phyloP scores from a whole-genome alignment of 2,888 invertebrate genomes.

The Sipha maydis region DNA sequence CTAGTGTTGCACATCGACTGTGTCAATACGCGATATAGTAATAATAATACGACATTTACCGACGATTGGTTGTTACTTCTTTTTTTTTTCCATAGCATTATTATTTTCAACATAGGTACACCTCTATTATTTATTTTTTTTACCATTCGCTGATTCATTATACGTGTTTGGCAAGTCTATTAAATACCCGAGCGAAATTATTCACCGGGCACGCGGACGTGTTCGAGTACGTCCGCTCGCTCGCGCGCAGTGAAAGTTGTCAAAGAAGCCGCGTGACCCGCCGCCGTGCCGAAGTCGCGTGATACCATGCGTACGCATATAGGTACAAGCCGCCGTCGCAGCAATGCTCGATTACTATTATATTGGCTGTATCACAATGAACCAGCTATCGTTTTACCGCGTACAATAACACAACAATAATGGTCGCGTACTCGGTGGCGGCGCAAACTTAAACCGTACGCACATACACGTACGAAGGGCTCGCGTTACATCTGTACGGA shows the following conservation, averaged over 20 bases:
- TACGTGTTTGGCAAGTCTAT: constrained; percentile 3
- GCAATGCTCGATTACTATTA: neutral
- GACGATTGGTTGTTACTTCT: neutral
- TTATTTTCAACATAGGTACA: neutral
- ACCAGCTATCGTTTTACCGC: neutral
- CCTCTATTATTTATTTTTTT: neutral
- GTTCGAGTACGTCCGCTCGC: neutral
- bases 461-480: too few species aligned
- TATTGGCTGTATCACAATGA: too few species aligned
- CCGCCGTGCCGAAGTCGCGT: neutral
- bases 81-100: neutral
- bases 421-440: neutral
- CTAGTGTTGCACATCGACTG: neutral
- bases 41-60: neutral
- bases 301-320: neutral
- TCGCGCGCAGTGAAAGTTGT: constrained; percentile 53
- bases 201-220: constrained; percentile 13
- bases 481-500: too few species aligned
- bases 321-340: neutral
- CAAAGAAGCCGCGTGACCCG: constrained; percentile 45
- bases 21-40: too few species aligned
- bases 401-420: neutral
- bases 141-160: neutral
- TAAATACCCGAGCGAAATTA: constrained; percentile 6
- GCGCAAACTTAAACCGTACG: too few species aligned